Base-by-base conservation (phyloP, 2,888 invertebrate species). In the Candidula unifasciata region DNA sequence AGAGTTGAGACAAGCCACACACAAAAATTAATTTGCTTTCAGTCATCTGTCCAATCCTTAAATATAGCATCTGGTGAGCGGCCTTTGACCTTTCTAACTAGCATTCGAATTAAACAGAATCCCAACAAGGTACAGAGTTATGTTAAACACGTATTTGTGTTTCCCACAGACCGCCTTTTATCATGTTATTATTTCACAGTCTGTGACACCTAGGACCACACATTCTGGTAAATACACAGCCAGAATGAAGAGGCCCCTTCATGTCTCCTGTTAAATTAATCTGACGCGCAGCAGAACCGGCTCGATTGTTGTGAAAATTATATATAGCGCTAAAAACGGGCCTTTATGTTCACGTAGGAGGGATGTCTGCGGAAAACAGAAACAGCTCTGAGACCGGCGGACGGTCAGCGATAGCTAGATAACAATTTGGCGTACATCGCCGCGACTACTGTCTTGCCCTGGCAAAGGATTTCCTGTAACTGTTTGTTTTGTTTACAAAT, bases 181-280 rank as follows among this genome's bases (percentile, higher is more conserved):
- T 73, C 73, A 52, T n/a, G 44, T n/a, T 52, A 52, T 52, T 24
- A 44, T 52, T 73, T 37, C 71, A 71, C 3, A 37, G 24, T 44
- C 16, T 73, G 27, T n/a, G n/a, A 73, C 73, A 73, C n/a, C 24
- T 52, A 10, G 44, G 73, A 73, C 73, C 73, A 73, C 73, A 73
- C 73, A 73, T 52, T 73, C 24, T 52, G n/a, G 73, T 73, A 73
- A 73, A 73, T n/a, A 73, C 69, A 5, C 33, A 35, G 69, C 21
- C 69, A 18, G 13, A 2, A 21, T 71, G 73, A 73, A 73, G 44
- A 16, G 44, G n/a, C 69, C 33, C 69, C 3, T 33, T 69, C 35
- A 69, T 35, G 33, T 69, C n/a, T n/a, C 27, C 73, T 13, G 73
- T n/a, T 52, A 52, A 73, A 73, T 73, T 73, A 73, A 73, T 52